Evolutionary conservation across 1,140 invertebrate species (phyloP), one percentile per base, ranked within the genome.

Genomic region (Halictus rubicundus): DNA sequence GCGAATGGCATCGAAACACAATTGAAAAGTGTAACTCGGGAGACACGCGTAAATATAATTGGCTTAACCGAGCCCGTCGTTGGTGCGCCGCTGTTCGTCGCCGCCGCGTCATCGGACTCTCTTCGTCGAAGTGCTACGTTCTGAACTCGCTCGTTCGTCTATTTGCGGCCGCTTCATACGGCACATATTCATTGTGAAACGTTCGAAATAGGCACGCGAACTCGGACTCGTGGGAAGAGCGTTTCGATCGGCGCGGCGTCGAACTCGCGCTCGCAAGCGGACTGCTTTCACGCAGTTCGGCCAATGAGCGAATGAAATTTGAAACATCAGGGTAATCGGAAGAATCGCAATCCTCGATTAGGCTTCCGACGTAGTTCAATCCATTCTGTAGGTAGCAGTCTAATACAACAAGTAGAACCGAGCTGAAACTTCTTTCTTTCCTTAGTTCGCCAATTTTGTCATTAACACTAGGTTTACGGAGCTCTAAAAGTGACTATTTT

Each of bases 31-130:
- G 25, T 59, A 66, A 65, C 10, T 0, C n/a, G n/a, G 16, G 59
- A 52, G 59, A 60, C 10, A 49, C 54, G 5, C 49, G 8, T 57
- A 57, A 21, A 57, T n/a, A 2, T 72, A 79, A 79, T 79, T 79
- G 70, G 78, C 71, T 79, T 74, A 79, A 79, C 16, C 59, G 7
- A 32, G 64, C 14, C 73, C 37, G 16, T 73, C 39, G 77, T 46
- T 27, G 10, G 10, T 12, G 42, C 42, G 52, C 52, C 27, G 42
- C n/a, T 69, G 21, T n/a, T n/a, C 37, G 16, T 73, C 37, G 77
- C 46, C 27, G 7, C 7, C 10, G 39, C 39, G 52, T 61, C 42
- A 27, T n/a, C 32, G 32, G 32, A 32, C 32, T 32, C n/a, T 69
- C n/a, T 72, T 46, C 42, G 27, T 42, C 37, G 16, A 23, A 66